phyloP scores from a whole-genome alignment of 37 sponge, comb jelly and placozoan genomes.

The Tethya wilhelma region DNA sequence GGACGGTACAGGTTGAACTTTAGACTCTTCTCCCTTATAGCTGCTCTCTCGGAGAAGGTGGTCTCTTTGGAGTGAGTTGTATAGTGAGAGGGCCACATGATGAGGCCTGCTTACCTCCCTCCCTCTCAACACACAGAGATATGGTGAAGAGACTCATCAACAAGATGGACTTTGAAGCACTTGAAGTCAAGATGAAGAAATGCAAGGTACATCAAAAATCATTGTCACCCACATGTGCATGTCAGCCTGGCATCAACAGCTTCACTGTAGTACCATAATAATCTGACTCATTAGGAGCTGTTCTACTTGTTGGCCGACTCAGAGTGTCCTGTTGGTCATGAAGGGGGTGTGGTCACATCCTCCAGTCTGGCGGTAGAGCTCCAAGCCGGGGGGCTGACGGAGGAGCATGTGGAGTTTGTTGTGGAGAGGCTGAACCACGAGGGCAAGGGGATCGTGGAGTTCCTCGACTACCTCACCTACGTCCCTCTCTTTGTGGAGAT shows the following conservation, averaged over 20 bases:
- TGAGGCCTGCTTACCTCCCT: too few species aligned
- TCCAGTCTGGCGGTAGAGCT: conserved; percentile 81
- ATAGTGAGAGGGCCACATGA: too few species aligned
- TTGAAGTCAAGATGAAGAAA: conserved; percentile 88
- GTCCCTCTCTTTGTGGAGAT: conserved; percentile 93
- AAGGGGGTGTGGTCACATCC: conserved; percentile 85
- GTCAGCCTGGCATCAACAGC: background rate
- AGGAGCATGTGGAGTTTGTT: conserved; percentile 83
- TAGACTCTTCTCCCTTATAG: conserved; percentile 79
- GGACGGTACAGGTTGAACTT: conserved; percentile 84
- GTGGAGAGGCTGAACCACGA: conserved; percentile 76
- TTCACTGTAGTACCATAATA: background rate
- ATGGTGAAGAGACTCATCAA: conserved; percentile 93
- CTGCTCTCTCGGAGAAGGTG: conserved; percentile 92
- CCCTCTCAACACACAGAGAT: conserved; percentile 50
- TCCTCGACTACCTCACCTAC: conserved; percentile 90
- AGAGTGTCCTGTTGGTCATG: conserved; percentile 24
- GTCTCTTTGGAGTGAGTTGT: conserved; percentile 83
- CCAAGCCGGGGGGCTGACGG: conserved; percentile 72
- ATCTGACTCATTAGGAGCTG: conserved; percentile 60
- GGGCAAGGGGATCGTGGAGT: conserved; percentile 75
- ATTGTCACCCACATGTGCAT: background rate
- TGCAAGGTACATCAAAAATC: conserved; percentile 68
- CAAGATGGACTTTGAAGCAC: conserved; percentile 80
- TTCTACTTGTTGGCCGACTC: conserved; percentile 83